Evolutionary conservation across 2,797 vertebrate genomes (phyloP).

Genomic region (Pseudomugil gertrudae): DNA sequence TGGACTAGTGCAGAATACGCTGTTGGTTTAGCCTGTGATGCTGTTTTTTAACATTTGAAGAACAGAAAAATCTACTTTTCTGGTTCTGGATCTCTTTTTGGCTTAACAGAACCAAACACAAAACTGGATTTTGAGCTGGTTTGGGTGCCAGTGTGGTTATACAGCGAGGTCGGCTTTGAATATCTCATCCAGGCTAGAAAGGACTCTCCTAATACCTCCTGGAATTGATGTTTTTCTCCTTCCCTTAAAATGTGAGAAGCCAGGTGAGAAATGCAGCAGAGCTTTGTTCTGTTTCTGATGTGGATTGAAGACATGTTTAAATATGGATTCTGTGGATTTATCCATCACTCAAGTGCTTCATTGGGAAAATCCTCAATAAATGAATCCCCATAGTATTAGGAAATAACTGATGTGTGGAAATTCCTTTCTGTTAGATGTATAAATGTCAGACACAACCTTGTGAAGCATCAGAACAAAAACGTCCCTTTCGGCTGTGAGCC

Average conservation of each 20-base stretch:
- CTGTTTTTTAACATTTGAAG: too few relatives aligned
- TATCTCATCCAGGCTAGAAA: slow-evolving; percentile 11
- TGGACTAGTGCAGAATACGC: too few relatives aligned
- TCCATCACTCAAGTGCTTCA: slow-evolving; percentile 35
- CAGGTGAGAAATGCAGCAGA: slow-evolving; percentile 10
- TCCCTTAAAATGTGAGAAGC: slow-evolving; percentile 9
- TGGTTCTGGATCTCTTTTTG: not conserved
- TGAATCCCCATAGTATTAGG: slow-evolving; percentile 1
- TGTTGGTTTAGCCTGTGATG: too few relatives aligned
- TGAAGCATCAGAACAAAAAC: slow-evolving; percentile 35
- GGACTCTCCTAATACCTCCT: slow-evolving; percentile 5
- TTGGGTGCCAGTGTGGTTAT: not conserved
- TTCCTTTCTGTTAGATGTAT: slow-evolving; percentile 30
- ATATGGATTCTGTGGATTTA: slow-evolving; percentile 49
- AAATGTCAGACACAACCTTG: slow-evolving; percentile 50
- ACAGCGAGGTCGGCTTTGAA: slow-evolving; percentile 1
- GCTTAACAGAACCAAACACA: not conserved
- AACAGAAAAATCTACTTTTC: not conserved
- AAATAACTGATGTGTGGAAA: slow-evolving; percentile 37
- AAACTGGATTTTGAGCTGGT: not conserved
- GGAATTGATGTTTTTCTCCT: slow-evolving; percentile 9
- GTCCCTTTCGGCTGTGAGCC: slow-evolving; percentile 49
- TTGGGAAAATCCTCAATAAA: slow-evolving; percentile 34
- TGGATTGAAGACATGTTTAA: slow-evolving; percentile 39
- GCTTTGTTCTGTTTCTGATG: slow-evolving; percentile 18